Percentiles rank a stretch among this genome's conserved stretches.
phyloP scores from a whole-genome alignment of 2,888 invertebrate species.

The Automeris io region DNA sequence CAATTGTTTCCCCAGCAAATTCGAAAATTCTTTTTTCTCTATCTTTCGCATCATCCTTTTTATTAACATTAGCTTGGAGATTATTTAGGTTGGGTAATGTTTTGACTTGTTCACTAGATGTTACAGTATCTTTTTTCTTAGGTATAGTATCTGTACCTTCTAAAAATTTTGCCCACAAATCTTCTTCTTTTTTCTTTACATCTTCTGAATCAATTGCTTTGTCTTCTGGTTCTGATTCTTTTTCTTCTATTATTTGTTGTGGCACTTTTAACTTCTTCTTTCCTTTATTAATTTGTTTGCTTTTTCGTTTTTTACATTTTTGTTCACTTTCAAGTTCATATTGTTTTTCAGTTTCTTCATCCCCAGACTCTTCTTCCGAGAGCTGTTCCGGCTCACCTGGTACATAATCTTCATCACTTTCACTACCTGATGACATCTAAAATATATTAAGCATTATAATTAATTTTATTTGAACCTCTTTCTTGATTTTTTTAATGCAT shows the following conservation, averaged over 20 bases:
- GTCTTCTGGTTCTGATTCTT: constrained; percentile 25
- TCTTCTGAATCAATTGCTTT: constrained; percentile 69
- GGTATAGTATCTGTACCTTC: constrained; percentile 79
- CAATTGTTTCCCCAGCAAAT: constrained; percentile 92
- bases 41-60: constrained; percentile 58
- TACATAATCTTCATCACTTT: constrained; percentile 88
- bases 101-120: neutral
- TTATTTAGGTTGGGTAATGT: constrained; percentile 4
- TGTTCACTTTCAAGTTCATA: constrained; percentile 67
- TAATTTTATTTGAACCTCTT: too few relatives aligned
- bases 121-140: constrained; percentile 21
- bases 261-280: constrained; percentile 35
- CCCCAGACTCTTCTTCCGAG: constrained; percentile 82
- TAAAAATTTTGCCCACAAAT: constrained; percentile 87
- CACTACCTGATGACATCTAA: constrained; percentile 80
- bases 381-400: constrained; percentile 80
- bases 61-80: constrained; percentile 6
- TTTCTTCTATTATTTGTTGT: constrained; percentile 32
- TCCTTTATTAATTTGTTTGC: constrained; percentile 25
- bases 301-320: constrained; percentile 53
- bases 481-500: too few relatives aligned
- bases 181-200: constrained; percentile 83
- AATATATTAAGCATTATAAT: too few relatives aligned
- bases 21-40: constrained; percentile 84
- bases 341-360: constrained; percentile 76